phyloP scores from a whole-genome alignment of 1,140 invertebrate genomes.

The Pseudobourletiella spinata region DNA sequence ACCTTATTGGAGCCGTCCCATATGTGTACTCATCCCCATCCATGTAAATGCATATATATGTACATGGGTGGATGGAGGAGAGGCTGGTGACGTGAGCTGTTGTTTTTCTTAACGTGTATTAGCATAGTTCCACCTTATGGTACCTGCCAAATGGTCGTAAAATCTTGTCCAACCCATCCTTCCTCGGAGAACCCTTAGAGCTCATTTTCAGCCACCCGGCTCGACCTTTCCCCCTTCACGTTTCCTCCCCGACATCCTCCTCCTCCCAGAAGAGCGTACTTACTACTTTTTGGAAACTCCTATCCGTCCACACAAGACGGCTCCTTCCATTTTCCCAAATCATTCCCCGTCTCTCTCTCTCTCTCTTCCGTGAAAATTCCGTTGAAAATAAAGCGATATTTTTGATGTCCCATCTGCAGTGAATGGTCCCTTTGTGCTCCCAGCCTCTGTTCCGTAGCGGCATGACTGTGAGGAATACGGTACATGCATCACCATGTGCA shows the following conservation, averaged over 20 bases:
- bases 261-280: no score
- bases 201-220: slow-evolving; percentile 31
- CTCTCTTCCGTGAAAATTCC: slow-evolving; percentile 21
- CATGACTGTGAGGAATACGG: background rate
- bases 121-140: slow-evolving; percentile 18
- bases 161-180: slow-evolving; percentile 18
- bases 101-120: slow-evolving; percentile 8
- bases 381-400: slow-evolving; percentile 16
- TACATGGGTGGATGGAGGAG: background rate
- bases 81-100: background rate
- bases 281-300: no score
- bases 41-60: background rate
- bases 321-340: slow-evolving; percentile 1
- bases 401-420: slow-evolving; percentile 15
- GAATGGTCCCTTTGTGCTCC: slow-evolving; percentile 18
- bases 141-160: slow-evolving; percentile 24
- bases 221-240: slow-evolving; percentile 27
- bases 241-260: no score
- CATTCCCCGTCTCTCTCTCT: background rate
- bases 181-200: slow-evolving; percentile 26
- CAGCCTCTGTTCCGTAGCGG: background rate
- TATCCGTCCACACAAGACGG: no score
- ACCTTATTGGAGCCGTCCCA: no score
- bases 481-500: background rate
- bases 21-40: no score